Evolutionary conservation across 92 coral and sea anemone genomes (phyloP), one percentile per base, ranked within the genome.

Genomic region (Porites cylindrica): DNA sequence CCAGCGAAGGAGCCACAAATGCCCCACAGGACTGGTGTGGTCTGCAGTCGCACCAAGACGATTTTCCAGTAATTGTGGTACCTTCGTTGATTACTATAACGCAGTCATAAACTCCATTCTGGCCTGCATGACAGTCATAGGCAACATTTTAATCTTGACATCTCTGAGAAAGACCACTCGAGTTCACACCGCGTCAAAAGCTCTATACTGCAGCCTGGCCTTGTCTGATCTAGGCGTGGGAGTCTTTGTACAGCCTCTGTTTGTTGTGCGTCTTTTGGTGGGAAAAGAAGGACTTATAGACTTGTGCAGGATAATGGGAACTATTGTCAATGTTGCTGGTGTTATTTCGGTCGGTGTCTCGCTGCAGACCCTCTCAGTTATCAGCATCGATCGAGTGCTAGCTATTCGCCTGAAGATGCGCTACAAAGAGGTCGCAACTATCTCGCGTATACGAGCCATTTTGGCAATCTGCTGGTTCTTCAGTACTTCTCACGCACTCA

Each of bases 371-470:
- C 70, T 78, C 13, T 29, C 82, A 17, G 82, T 17, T 0, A 78
- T 60, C 82, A 78, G 82, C 17, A 56, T 78, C 17, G 82, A 78
- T 56, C 70, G 70, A 43, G 69, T 78, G 4, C 58, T 62, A 7
- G 82, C 70, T 32, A 78, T 78, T 62, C 82, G 68, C 26, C 82
- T 77, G 3, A 77, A 77, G 20, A 77, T 77, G 82, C 82, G 70
- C 8, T 77, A 26, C 82, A 78, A 47, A 16, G 58, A 61, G n/a
- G 68, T 78, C 9, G 70, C 58, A 12, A 16, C 70, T 13, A 3
- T 78, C 0, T 29, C 11, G 13, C 71, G 71, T 12, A 50, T 17
- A 10, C 32, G 82, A 4, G 10, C 62, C 29, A 70, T 78, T 16
- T 78, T 78, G 54, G 26, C 38, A 17, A 14, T 62, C 32, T 78